Percentiles rank a stretch among this genome's conserved stretches.
Evolutionary conservation across 1,140 invertebrate genomes (phyloP).

Genomic region (Heterodera schachtii): DNA sequence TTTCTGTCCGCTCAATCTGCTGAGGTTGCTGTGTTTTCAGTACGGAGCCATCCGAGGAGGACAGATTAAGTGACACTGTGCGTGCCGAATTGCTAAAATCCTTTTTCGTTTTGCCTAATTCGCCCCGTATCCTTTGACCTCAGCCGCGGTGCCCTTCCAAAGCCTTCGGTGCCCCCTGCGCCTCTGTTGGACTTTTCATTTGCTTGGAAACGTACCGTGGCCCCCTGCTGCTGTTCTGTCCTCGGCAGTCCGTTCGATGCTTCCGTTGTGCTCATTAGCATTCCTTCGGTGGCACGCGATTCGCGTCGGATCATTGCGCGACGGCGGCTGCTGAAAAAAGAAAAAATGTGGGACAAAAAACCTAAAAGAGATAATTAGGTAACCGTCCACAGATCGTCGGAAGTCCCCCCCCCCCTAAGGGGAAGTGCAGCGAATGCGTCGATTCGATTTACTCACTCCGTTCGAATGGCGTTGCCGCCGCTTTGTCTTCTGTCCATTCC

Average conservation of each 20-base stretch:
- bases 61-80: neutral
- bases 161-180: neutral
- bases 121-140: no score
- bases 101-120: no score
- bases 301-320: slow-evolving; percentile 26
- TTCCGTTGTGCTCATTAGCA: neutral
- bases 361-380: no score
- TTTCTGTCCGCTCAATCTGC: neutral
- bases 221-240: neutral
- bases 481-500: neutral
- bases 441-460: slow-evolving; percentile 14
- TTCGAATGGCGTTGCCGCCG: neutral
- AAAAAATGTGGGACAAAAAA: neutral
- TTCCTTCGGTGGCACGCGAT: slow-evolving; percentile 13
- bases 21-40: neutral
- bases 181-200: neutral
- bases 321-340: neutral
- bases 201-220: neutral
- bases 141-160: no score
- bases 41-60: neutral
- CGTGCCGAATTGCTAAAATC: neutral
- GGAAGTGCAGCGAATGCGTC: no score
- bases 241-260: neutral
- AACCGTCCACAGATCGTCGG: no score
- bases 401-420: no score